These are phyloP conservation scores for Accipiter superciliosus DNA, from an alignment of 2,797 vertebrate genomes.

Conservation along the genomic window DNA sequence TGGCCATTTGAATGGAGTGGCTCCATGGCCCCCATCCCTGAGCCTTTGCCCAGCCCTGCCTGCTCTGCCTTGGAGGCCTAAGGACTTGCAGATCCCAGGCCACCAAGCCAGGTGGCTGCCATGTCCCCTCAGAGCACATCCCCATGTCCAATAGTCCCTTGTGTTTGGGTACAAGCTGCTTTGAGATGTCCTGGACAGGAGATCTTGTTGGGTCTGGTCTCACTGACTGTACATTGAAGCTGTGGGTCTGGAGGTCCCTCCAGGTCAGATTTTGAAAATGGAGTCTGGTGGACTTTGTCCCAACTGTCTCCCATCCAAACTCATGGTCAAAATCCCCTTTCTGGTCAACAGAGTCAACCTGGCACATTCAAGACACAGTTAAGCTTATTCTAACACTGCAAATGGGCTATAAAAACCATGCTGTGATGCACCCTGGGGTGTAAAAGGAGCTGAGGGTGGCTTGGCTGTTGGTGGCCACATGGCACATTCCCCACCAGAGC, in stretches of 20 bases:
- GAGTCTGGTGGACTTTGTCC: neutral
- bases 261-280: neutral
- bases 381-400: rapidly evolving
- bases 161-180: neutral
- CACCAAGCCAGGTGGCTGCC: neutral
- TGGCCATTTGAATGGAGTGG: neutral
- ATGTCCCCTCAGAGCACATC: neutral
- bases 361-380: neutral
- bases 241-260: neutral
- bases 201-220: neutral
- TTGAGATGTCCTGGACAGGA: neutral
- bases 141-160: neutral
- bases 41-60: neutral
- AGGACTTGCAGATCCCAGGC: neutral
- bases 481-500: neutral
- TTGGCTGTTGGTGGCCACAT: neutral
- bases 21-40: neutral
- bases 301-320: neutral
- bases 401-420: neutral
- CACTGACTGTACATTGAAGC: neutral
- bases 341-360: neutral
- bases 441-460: neutral
- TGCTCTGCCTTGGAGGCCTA: neutral
- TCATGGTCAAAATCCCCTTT: neutral
- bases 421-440: neutral